Conservation (phyloP, 2,888 invertebrate species). For the Drosophila siamana region DNA sequence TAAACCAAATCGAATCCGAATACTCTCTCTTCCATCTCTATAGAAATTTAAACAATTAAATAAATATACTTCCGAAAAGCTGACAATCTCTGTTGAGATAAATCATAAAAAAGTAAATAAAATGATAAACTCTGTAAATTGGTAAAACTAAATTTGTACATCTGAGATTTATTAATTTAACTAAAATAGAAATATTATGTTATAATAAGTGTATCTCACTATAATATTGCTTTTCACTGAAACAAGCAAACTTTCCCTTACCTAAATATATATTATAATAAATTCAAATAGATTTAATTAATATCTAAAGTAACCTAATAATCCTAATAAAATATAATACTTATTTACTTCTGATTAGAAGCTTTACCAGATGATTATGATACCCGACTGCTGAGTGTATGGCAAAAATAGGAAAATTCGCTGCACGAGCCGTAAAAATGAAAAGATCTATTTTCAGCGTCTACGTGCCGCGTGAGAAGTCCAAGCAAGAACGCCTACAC, state of each 20-base stretch:
- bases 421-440: conserved; percentile 45
- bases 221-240: no score
- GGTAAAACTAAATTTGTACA: no score
- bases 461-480: conserved; percentile 52
- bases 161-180: no score
- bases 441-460: conserved; percentile 53
- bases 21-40: conserved; percentile 28
- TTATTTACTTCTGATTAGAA: not conserved
- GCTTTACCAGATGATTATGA: not conserved
- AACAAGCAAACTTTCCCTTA: no score
- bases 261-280: no score
- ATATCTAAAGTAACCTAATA: not conserved
- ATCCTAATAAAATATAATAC: not conserved
- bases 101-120: no score
- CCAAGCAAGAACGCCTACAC: conserved; percentile 52
- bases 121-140: no score
- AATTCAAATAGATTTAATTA: no score
- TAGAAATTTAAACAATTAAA: not conserved
- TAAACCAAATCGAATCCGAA: not conserved
- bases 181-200: no score
- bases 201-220: no score
- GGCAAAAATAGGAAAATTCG: conserved; percentile 34
- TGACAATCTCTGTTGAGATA: no score
- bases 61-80: not conserved
- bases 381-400: conserved; percentile 23